A percentile compares a stretch with the other conserved stretches of the same genome.
Evolutionary conservation across 1,140 invertebrate genomes (phyloP).

Genomic region (Philaenus spumarius): DNA sequence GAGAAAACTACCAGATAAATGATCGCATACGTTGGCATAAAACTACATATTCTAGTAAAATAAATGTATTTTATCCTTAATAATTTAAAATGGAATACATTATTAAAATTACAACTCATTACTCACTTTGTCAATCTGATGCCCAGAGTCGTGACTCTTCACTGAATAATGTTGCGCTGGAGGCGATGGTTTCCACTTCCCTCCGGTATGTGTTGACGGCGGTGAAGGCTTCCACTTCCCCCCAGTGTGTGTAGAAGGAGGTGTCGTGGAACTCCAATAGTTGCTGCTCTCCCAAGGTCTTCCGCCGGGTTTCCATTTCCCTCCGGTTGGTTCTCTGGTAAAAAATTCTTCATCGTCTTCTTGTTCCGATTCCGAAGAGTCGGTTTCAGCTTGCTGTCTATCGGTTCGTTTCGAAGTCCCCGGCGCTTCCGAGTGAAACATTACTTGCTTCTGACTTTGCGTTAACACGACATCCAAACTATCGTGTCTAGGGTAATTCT

Average conservation of each 20-base stretch:
- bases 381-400: slow-evolving; percentile 47
- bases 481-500: background rate
- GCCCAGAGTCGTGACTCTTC: slow-evolving; percentile 38
- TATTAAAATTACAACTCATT: too few relatives aligned
- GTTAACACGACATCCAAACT: background rate
- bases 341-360: slow-evolving; percentile 50
- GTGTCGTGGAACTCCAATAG: slow-evolving; percentile 31
- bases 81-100: too few relatives aligned
- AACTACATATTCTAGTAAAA: too few relatives aligned
- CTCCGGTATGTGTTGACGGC: slow-evolving; percentile 36
- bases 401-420: slow-evolving; percentile 28
- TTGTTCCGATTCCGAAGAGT: slow-evolving; percentile 46
- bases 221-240: slow-evolving; percentile 58
- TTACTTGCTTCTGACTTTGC: background rate
- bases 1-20: too few relatives aligned
- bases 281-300: slow-evolving; percentile 10
- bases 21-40: too few relatives aligned
- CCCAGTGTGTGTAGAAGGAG: slow-evolving; percentile 45
- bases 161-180: slow-evolving; percentile 37
- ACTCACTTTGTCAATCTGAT: too few relatives aligned
- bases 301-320: slow-evolving; percentile 56
- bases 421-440: background rate
- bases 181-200: slow-evolving; percentile 57
- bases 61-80: too few relatives aligned
- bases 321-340: slow-evolving; percentile 53